Conservation (phyloP, 2,113 vertebrate species). For the Psilopsiagon aurifrons region DNA sequence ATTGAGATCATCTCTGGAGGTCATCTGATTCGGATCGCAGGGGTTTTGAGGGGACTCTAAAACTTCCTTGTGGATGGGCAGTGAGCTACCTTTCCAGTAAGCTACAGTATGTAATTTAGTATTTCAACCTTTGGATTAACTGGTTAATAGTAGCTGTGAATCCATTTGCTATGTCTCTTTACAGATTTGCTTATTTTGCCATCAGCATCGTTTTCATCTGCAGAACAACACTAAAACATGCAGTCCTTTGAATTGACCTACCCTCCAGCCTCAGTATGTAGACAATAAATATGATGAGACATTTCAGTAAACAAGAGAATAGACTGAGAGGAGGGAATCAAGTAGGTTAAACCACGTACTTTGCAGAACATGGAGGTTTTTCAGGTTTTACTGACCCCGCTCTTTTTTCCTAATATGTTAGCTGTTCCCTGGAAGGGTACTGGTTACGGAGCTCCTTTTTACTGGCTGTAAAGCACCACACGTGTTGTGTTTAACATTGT, state of each 20-base stretch:
- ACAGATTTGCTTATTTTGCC: neutral
- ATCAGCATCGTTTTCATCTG: neutral
- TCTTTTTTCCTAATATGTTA: neutral
- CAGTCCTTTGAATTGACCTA: conserved; percentile 6
- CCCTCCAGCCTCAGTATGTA: neutral
- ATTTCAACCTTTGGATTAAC: neutral
- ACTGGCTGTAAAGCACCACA: neutral
- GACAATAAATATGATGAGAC: neutral
- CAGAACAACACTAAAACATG: neutral
- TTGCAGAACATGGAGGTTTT: neutral
- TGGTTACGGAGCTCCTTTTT: neutral
- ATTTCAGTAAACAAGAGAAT: neutral
- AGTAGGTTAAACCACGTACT: neutral
- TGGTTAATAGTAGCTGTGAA: neutral
- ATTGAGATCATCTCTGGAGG: neutral
- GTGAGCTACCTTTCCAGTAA: neutral
- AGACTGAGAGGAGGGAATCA: neutral
- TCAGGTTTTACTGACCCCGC: neutral
- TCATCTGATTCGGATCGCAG: neutral
- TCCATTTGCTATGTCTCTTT: neutral
- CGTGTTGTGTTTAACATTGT: neutral
- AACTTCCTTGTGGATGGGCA: neutral
- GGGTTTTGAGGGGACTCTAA: neutral
- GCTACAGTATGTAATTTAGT: neutral
- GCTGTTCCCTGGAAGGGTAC: neutral